A percentile compares a stretch with the other conserved stretches of the same genome.
Evolutionary conservation across 1,140 invertebrate genomes (phyloP).

Genomic region (Pseudobourletiella spinata): DNA sequence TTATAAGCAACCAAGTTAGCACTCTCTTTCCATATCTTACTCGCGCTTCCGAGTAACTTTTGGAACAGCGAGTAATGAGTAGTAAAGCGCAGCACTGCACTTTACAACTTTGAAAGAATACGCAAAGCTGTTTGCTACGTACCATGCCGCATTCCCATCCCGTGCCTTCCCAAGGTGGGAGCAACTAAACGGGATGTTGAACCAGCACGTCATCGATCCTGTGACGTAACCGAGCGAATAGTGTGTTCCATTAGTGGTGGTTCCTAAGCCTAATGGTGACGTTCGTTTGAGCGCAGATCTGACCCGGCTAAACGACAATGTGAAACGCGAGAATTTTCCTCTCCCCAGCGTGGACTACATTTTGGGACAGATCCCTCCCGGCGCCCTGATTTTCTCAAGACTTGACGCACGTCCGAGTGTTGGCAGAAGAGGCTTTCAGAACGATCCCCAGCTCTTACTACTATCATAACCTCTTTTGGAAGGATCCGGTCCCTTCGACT

Average conservation of each 20-base stretch:
- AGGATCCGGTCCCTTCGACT: slow-evolving; percentile 41
- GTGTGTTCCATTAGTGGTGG: slow-evolving; percentile 10
- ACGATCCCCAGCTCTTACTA: slow-evolving; percentile 29
- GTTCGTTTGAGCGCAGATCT: slow-evolving; percentile 25
- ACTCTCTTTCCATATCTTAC: too few relatives aligned
- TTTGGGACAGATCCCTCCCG: slow-evolving; percentile 10
- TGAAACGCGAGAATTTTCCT: slow-evolving; percentile 16
- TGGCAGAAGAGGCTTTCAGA: slow-evolving; percentile 13
- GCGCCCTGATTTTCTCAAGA: slow-evolving; percentile 36
- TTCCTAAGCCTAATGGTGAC: not conserved
- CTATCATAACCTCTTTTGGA: slow-evolving; percentile 38
- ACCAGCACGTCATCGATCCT: slow-evolving; percentile 36
- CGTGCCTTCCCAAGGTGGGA: slow-evolving; percentile 13
- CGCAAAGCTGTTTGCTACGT: slow-evolving; percentile 7
- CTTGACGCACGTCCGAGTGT: slow-evolving; percentile 38
- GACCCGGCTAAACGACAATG: slow-evolving; percentile 12
- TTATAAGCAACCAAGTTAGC: too few relatives aligned
- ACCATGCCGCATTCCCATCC: slow-evolving; percentile 22
- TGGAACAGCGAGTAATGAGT: too few relatives aligned
- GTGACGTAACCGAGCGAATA: slow-evolving; percentile 38
- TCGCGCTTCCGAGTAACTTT: too few relatives aligned
- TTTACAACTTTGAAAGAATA: too few relatives aligned
- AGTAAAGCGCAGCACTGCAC: too few relatives aligned
- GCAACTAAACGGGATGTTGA: slow-evolving; percentile 29
- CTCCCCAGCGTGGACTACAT: slow-evolving; percentile 18